Percentiles rank a stretch among this genome's conserved stretches.
phyloP scores from a whole-genome alignment of 2,888 invertebrate genomes.

The Deilephila elpenor region DNA sequence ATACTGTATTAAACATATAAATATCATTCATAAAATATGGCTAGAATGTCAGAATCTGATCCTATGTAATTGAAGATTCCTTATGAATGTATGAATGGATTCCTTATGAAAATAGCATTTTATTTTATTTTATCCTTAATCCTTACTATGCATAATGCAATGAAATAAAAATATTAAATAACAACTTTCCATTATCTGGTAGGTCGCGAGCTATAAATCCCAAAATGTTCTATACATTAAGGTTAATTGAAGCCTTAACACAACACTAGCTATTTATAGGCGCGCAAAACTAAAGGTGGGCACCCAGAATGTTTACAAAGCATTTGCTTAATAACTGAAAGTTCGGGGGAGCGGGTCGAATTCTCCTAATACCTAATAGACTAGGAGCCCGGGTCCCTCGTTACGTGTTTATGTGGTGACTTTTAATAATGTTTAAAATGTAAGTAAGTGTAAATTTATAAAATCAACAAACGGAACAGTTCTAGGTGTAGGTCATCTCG shows the following conservation, averaged over 20 bases:
- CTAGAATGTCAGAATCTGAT: no score
- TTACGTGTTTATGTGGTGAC: neutral
- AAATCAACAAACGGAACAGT: no score
- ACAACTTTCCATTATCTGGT: neutral
- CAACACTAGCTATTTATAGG: conserved; percentile 75
- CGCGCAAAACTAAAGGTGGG: conserved; percentile 76
- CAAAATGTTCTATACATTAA: conserved; percentile 56
- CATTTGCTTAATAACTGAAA: conserved; percentile 85
- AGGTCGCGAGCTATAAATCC: conserved; percentile 47
- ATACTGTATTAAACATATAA: no score
- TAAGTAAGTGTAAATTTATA: no score
- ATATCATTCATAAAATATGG: no score
- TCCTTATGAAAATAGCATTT: no score
- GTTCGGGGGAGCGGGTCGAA: conserved; percentile 78
- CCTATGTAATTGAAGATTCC: no score
- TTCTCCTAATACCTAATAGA: conserved; percentile 75
- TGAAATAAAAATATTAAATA: neutral
- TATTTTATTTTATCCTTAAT: no score
- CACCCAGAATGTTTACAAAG: conserved; percentile 83
- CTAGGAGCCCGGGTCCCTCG: neutral
- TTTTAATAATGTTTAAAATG: no score
- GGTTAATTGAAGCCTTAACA: conserved; percentile 73
- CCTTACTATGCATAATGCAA: neutral
- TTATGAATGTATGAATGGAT: no score
- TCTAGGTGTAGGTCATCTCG: no score